Conservation (phyloP, 2,888 invertebrate genomes). For the Lordiphosa andalusiaca region DNA sequence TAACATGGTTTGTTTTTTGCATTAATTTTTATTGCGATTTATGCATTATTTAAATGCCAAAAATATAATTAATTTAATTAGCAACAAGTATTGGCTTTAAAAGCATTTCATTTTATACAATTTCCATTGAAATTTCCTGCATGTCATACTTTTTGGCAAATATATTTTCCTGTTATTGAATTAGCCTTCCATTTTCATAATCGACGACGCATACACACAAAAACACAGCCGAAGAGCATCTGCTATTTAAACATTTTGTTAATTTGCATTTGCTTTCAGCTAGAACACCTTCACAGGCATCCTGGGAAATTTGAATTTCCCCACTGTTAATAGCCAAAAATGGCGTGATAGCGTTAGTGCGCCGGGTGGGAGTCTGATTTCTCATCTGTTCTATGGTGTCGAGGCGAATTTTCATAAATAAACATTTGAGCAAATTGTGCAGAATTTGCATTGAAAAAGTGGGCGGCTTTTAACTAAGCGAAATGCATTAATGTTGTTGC, state of each 20-base stretch:
- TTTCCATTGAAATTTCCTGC: conserved; percentile 11
- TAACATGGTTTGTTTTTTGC: background rate
- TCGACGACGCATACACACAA: background rate
- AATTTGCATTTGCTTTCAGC: conserved; percentile 67
- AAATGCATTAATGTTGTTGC: conserved; percentile 57
- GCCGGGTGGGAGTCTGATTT: conserved; percentile 5
- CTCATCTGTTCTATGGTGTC: conserved; percentile 26
- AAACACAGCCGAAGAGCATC: conserved; percentile 16
- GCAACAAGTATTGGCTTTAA: conserved; percentile 57
- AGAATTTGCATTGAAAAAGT: conserved; percentile 34
- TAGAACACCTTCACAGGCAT: conserved; percentile 28
- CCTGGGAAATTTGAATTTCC: conserved; percentile 34
- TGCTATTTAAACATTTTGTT: conserved; percentile 60
- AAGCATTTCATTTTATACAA: conserved; percentile 19
- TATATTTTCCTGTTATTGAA: conserved; percentile 40
- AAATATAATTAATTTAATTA: conserved; percentile 57
- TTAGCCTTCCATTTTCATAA: conserved; percentile 22
- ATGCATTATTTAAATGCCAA: conserved; percentile 40
- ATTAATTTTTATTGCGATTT: conserved; percentile 24
- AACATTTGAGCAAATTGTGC: conserved; percentile 67
- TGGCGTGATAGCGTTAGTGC: conserved; percentile 28
- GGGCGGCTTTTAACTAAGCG: conserved; percentile 48
- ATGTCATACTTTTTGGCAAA: conserved; percentile 16
- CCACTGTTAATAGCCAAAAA: conserved; percentile 40
- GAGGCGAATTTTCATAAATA: conserved; percentile 70